Evolutionary conservation across 2,888 invertebrate genomes (phyloP).

Genomic region (Mystacides longicornis): DNA sequence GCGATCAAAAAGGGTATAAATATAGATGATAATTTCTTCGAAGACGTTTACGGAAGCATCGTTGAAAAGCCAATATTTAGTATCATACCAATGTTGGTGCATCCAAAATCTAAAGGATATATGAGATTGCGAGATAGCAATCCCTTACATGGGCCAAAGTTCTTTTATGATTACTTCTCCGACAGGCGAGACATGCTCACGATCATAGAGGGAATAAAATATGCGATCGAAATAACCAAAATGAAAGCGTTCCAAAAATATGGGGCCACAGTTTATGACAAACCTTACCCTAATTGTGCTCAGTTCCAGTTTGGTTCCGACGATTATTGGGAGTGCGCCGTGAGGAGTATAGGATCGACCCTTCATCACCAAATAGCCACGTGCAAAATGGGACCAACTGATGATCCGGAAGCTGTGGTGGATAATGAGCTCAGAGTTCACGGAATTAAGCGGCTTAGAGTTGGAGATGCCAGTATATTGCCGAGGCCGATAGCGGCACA

Average conservation of each 20-base stretch:
- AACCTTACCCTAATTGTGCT: conserved; percentile 48
- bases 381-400: conserved; percentile 62
- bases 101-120: conserved; percentile 66
- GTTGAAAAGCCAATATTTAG: conserved; percentile 52
- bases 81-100: conserved; percentile 60
- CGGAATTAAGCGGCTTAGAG: conserved; percentile 52
- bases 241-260: conserved; percentile 54
- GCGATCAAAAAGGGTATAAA: conserved; percentile 49
- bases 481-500: conserved; percentile 59
- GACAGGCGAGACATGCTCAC: conserved; percentile 56
- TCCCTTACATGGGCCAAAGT: conserved; percentile 66
- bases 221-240: conserved; percentile 49
- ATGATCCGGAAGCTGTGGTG: conserved; percentile 57
- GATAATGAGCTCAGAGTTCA: conserved; percentile 55
- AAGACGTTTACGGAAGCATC: conserved; percentile 49
- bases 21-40: conserved; percentile 48
- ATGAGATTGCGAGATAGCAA: conserved; percentile 62
- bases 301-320: conserved; percentile 47
- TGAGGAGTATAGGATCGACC: conserved; percentile 52
- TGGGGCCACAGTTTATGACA: conserved; percentile 47
- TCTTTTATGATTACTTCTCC: conserved; percentile 73
- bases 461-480: conserved; percentile 62
- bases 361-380: conserved; percentile 61
- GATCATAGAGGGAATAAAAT: conserved; percentile 54
- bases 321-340: conserved; percentile 64